Conservation (phyloP, 2,113 vertebrate species). For the Thamnaconus septentrionalis region DNA sequence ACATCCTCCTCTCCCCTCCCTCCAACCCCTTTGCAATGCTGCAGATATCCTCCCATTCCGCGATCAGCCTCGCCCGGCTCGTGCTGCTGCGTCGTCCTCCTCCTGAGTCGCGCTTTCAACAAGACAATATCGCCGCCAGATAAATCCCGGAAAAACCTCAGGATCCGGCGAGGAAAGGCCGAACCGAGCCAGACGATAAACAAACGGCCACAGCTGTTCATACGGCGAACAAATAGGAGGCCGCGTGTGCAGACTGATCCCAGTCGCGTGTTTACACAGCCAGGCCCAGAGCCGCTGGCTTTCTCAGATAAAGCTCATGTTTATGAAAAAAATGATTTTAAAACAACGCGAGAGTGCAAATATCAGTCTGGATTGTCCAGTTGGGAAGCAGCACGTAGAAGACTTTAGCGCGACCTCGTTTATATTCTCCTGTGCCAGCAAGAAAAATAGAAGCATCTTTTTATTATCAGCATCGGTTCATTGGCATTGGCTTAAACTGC, state of each 20-base stretch:
- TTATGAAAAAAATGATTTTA: neutral
- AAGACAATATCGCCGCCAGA: constrained; percentile 7
- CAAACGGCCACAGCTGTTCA: constrained; percentile 17
- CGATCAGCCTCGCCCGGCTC: neutral
- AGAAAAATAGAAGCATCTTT: too few relatives aligned
- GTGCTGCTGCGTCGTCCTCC: constrained; percentile 5
- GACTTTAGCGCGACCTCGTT: too few relatives aligned
- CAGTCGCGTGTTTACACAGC: neutral
- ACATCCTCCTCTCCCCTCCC: too few relatives aligned
- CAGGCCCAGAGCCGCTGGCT: constrained; percentile 1
- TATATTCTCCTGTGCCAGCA: too few relatives aligned
- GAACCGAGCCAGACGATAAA: constrained; percentile 26
- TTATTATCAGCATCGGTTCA: too few relatives aligned
- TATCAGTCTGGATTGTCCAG: too few relatives aligned
- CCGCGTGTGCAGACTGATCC: constrained; percentile 34
- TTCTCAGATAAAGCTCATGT: constrained; percentile 24
- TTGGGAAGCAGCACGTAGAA: too few relatives aligned
- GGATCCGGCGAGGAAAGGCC: constrained; percentile 16
- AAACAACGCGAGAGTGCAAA: too few relatives aligned
- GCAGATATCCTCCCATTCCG: too few relatives aligned
- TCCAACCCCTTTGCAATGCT: too few relatives aligned
- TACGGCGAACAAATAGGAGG: constrained; percentile 24
- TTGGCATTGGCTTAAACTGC: too few relatives aligned
- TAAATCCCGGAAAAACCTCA: constrained; percentile 26
- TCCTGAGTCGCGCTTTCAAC: constrained; percentile 19